phyloP scores from a whole-genome alignment of 2,797 vertebrate genomes.

The Oophaga sylvatica region DNA sequence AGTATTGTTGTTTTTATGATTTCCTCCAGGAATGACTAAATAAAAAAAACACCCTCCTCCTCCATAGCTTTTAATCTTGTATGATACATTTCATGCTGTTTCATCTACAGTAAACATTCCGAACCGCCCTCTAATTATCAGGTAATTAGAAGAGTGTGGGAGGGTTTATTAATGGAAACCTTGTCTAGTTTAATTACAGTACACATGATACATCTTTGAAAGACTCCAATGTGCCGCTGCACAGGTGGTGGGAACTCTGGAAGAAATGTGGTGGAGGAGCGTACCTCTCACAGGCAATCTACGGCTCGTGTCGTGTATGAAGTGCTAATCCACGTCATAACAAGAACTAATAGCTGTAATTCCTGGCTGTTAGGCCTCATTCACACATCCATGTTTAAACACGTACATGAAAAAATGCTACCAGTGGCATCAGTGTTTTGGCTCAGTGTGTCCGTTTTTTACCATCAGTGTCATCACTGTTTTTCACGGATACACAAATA shows the following conservation, averaged over 20 bases:
- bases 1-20: conserved; percentile 14
- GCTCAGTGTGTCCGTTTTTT: too few relatives aligned
- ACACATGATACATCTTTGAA: conserved; percentile 59
- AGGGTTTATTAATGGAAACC: conserved; percentile 60
- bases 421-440: too few relatives aligned
- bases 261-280: conserved; percentile 2
- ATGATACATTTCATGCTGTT: conserved; percentile 49
- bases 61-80: conserved; percentile 31
- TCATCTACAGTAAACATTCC: conserved; percentile 57
- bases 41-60: conserved; percentile 32
- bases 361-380: too few relatives aligned
- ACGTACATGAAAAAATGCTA: too few relatives aligned
- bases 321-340: neutral
- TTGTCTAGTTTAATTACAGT: conserved; percentile 60
- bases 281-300: neutral
- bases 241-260: conserved; percentile 32
- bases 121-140: conserved; percentile 59
- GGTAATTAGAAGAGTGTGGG: conserved; percentile 59
- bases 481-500: too few relatives aligned
- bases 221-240: conserved; percentile 40
- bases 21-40: conserved; percentile 8
- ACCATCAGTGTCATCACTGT: too few relatives aligned
- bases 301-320: neutral
- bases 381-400: too few relatives aligned
- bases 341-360: neutral